Conservation (phyloP, 2,797 vertebrate genomes). For the Bryconaethiops microstoma region DNA sequence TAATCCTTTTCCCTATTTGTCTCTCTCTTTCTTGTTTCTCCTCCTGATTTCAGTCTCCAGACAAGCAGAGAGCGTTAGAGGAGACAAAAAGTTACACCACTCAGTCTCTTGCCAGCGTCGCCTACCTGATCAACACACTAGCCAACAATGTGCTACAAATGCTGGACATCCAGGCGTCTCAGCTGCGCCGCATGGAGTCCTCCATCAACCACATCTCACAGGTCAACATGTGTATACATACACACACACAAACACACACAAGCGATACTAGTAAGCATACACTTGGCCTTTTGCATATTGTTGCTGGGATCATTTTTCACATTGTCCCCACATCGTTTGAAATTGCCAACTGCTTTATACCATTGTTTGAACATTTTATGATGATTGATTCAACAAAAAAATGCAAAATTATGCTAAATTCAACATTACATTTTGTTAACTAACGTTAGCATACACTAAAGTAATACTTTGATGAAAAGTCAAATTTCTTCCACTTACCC, state of each 20-base stretch:
- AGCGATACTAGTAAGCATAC: not conserved
- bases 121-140: constrained; percentile 97
- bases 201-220: constrained; percentile 99
- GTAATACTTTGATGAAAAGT: too few relatives aligned
- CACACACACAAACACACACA: not conserved
- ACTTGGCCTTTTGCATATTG: not conserved
- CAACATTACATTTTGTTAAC: too few relatives aligned
- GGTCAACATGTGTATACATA: constrained; percentile 66
- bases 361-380: too few relatives aligned
- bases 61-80: constrained; percentile 95
- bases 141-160: constrained; percentile 99
- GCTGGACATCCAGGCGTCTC: constrained; percentile 97
- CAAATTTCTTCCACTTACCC: too few relatives aligned
- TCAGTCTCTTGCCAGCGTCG: constrained; percentile 96
- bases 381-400: too few relatives aligned
- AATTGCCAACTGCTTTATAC: too few relatives aligned
- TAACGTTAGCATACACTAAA: too few relatives aligned
- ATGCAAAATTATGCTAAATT: too few relatives aligned
- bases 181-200: constrained; percentile 96
- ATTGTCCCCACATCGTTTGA: too few relatives aligned
- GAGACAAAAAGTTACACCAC: constrained; percentile 99
- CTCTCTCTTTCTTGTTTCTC: not conserved
- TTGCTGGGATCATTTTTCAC: not conserved
- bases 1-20: not conserved
- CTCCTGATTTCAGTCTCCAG: constrained; percentile 82